Conservation (phyloP, 2,888 invertebrate species). For the Caenorhabditis imperialis region DNA sequence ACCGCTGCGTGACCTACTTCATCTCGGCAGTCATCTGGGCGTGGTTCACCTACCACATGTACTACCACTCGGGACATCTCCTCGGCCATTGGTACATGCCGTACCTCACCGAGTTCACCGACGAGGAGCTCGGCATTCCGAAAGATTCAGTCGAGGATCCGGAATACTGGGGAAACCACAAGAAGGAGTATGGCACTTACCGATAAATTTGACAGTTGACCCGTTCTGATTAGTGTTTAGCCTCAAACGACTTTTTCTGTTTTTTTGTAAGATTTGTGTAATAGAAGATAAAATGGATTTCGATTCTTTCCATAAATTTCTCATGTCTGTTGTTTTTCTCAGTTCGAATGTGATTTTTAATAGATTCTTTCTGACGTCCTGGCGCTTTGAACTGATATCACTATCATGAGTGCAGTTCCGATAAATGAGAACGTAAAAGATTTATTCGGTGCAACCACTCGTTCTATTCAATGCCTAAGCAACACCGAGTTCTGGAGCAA, state of each 20-base stretch:
- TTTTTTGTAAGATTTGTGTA: slow-evolving; percentile 32
- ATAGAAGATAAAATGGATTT: slow-evolving; percentile 31
- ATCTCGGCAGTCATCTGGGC: slow-evolving; percentile 71
- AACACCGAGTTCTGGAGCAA: slow-evolving; percentile 25
- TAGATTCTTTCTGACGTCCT: too few species aligned
- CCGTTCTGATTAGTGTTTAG: slow-evolving; percentile 29
- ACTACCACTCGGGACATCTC: slow-evolving; percentile 73
- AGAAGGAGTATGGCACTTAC: slow-evolving; percentile 68
- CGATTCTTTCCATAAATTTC: too few species aligned
- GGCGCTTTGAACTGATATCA: too few species aligned
- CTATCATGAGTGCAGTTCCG: too few species aligned
- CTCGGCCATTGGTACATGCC: slow-evolving; percentile 77
- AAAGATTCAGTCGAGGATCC: slow-evolving; percentile 75
- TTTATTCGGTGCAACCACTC: too few species aligned
- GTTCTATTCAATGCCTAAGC: neutral
- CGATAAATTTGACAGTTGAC: slow-evolving; percentile 60
- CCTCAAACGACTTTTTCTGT: slow-evolving; percentile 19
- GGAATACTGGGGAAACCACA: slow-evolving; percentile 77
- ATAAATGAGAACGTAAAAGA: too few species aligned
- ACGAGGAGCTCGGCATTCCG: slow-evolving; percentile 77
- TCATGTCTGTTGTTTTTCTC: too few species aligned
- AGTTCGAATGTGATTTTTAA: too few species aligned
- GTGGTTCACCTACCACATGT: slow-evolving; percentile 76
- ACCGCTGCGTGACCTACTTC: slow-evolving; percentile 65
- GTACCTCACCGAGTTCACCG: slow-evolving; percentile 74